phyloP scores from a whole-genome alignment of 2,888 invertebrate genomes.

The Acleris sparsana region DNA sequence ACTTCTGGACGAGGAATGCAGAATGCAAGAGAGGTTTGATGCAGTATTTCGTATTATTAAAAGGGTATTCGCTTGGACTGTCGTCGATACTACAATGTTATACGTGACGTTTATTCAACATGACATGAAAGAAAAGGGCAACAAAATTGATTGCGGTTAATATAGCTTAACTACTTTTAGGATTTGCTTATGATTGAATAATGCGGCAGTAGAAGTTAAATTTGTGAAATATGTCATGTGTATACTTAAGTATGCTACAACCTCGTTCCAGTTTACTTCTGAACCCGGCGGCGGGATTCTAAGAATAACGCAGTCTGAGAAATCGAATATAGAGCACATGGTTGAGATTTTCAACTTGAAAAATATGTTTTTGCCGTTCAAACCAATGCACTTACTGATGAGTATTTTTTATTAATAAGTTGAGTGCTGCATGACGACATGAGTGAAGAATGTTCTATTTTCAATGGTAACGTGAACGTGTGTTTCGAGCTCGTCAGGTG shows the following conservation, averaged over 20 bases:
- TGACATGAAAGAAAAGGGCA: no score
- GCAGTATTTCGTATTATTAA: constrained; percentile 57
- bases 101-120: no score
- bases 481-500: constrained; percentile 18
- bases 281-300: constrained; percentile 51
- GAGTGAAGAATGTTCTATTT: constrained; percentile 1
- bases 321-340: constrained; percentile 39
- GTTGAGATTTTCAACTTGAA: not conserved
- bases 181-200: not conserved
- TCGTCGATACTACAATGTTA: no score
- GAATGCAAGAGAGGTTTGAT: constrained; percentile 59
- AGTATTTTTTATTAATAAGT: not conserved
- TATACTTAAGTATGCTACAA: constrained; percentile 36
- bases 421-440: constrained; percentile 1
- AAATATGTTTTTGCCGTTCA: constrained; percentile 18
- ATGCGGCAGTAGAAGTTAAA: not conserved
- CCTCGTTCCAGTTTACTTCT: constrained; percentile 59
- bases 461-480: constrained; percentile 1
- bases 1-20: constrained; percentile 75
- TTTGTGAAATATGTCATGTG: not conserved
- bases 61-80: constrained; percentile 19
- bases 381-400: constrained; percentile 5
- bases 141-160: no score
- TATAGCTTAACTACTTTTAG: no score
- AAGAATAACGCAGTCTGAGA: constrained; percentile 51